A percentile compares a stretch with the other conserved stretches of the same genome.
phyloP scores from a whole-genome alignment of 2,888 invertebrate species.

The Limulus polyphemus region DNA sequence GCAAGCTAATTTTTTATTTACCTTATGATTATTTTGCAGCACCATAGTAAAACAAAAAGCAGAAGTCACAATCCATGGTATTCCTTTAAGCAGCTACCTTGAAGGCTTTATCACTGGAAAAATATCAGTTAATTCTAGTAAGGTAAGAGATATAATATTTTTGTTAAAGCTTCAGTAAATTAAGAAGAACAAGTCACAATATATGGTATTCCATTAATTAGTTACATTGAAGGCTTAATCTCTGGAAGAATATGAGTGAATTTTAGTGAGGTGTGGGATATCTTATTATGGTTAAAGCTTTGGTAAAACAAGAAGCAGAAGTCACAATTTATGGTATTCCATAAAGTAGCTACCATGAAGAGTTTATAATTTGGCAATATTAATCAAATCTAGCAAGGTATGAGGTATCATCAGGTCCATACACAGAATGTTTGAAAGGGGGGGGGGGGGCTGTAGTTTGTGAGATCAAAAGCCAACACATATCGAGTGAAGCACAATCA shows the following conservation, averaged over 20 bases:
- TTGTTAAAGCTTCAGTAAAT: no score
- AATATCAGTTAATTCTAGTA: slow-evolving; percentile 84
- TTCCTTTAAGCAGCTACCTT: slow-evolving; percentile 87
- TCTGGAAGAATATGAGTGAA: slow-evolving; percentile 79
- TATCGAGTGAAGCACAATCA: no score
- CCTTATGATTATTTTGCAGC: slow-evolving; percentile 38
- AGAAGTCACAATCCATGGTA: slow-evolving; percentile 79
- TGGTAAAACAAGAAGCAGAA: slow-evolving; percentile 84
- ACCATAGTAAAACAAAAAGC: slow-evolving; percentile 90
- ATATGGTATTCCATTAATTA: slow-evolving; percentile 78
- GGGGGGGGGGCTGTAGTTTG: no score
- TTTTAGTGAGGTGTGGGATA: slow-evolving; percentile 75
- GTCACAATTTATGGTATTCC: slow-evolving; percentile 89
- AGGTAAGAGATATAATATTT: slow-evolving; percentile 51
- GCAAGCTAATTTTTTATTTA: not conserved
- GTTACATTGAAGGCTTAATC: slow-evolving; percentile 48
- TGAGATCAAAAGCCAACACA: no score
- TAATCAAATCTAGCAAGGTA: no score
- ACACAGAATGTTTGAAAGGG: no score
- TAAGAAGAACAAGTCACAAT: slow-evolving; percentile 91
- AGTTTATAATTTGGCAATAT: no score
- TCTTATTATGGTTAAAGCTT: no score
- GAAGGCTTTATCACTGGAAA: slow-evolving; percentile 77
- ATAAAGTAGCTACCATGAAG: slow-evolving; percentile 49
- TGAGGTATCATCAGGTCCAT: no score